Evolutionary conservation across 2,888 invertebrate genomes (phyloP).

Genomic region (Papilio protenor): DNA sequence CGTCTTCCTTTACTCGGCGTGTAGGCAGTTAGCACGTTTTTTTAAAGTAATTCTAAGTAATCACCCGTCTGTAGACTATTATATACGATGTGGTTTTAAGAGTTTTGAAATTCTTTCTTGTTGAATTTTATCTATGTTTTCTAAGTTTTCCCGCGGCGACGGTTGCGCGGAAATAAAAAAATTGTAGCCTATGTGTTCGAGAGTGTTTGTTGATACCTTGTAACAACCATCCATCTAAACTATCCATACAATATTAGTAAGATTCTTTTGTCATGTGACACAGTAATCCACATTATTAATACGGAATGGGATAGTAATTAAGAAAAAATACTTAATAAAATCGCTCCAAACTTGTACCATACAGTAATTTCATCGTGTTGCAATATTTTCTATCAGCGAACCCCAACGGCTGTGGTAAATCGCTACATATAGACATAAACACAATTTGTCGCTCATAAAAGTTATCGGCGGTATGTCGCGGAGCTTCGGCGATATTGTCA

Average conservation of each 20-base stretch:
- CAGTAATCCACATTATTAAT: background rate
- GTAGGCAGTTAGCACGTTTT: constrained; percentile 35
- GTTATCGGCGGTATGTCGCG: constrained; percentile 70
- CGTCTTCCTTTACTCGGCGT: constrained; percentile 33
- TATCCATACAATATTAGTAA: too few species aligned
- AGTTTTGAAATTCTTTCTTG: background rate
- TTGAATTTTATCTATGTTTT: background rate
- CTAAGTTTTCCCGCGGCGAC: too few species aligned
- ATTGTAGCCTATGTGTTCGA: too few species aligned
- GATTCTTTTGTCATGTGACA: background rate
- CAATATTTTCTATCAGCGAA: constrained; percentile 79
- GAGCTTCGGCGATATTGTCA: constrained; percentile 56
- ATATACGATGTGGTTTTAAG: background rate
- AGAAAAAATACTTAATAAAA: constrained; percentile 4
- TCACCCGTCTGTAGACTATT: constrained; percentile 25
- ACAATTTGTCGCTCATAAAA: constrained; percentile 83
- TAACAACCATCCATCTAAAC: background rate
- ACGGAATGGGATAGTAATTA: background rate
- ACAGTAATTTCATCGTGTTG: constrained; percentile 67
- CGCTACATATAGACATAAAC: constrained; percentile 76
- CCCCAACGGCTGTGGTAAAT: constrained; percentile 65
- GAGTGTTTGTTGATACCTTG: too few species aligned
- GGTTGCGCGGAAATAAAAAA: too few species aligned
- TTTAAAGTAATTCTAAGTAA: constrained; percentile 39
- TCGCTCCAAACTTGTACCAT: constrained; percentile 48